Evolutionary conservation across 37 sponge, comb jelly and placozoan species (phyloP), one percentile per base, ranked within the genome.

Genomic region (Axinella damicornis): DNA sequence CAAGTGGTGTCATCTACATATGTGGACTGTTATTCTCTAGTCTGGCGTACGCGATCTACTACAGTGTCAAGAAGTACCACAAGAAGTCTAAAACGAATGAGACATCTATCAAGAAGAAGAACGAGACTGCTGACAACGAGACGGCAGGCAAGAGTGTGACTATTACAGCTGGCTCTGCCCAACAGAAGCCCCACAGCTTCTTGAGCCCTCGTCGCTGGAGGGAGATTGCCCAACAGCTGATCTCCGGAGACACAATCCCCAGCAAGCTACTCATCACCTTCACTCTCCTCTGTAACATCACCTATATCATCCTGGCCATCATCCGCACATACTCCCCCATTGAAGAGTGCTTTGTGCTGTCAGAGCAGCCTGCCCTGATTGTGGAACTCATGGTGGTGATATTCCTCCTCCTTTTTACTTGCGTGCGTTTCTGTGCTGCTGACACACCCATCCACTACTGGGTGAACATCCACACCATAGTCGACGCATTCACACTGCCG

Each of bases 401-500:
- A 9, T 31, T 53, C n/a, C 75, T 91, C 33, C 34, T 71, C 20
- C 0, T 77, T 69, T 79, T 71, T 69, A 59, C 89, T 74, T 0
- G 78, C 39, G 24, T 82, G 0, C 77, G 89, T 20, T 14, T 93
- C 11, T 39, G 89, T 11, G 86, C 80, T 16, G 73, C 85, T 5
- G 46, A 73, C 0, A 80, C 81, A 57, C 31, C 58, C 15, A 41
- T 85, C 14, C 37, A 28, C 39, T 82, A 70, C 54, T 95, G 95
- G 95, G 46, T 92, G 11, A 57, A 60, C 27, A n/a, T 80, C 19
- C 46, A 75, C 62, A 81, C 86, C 1, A 38, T 92, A 0, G 87
- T 91, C 31, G 95, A 95, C 80, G 60, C 86, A 15, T 74, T 92
- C 27, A 95, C 95, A 25, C 53, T 95, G 17, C 90, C 90, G 0